Evolutionary conservation across 2,888 invertebrate genomes (phyloP).

Genomic region (Hylaea fasciaria): DNA sequence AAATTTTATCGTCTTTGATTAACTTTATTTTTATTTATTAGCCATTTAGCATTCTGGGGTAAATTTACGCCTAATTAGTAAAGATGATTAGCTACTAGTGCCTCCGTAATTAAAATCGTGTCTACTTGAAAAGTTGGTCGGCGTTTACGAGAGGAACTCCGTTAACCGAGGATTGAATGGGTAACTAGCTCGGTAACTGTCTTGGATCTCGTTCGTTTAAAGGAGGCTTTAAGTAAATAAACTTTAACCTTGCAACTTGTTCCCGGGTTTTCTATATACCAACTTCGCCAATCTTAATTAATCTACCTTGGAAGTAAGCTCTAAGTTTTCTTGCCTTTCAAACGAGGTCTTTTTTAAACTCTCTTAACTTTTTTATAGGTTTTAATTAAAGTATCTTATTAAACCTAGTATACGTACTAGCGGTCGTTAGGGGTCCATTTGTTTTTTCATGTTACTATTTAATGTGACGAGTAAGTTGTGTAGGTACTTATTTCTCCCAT

Average conservation of each 20-base stretch:
- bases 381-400: no score
- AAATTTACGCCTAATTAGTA: no score
- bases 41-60: no score
- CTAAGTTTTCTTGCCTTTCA: neutral
- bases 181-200: slow-evolving; percentile 2
- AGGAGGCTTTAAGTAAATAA: slow-evolving; percentile 1
- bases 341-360: neutral
- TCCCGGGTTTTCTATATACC: slow-evolving; percentile 2
- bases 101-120: no score
- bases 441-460: no score
- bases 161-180: slow-evolving; percentile 6
- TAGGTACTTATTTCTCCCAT: no score
- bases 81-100: no score
- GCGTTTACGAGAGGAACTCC: neutral
- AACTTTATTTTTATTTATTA: neutral
- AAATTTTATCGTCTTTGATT: slow-evolving; percentile 9
- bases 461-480: no score
- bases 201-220: neutral
- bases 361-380: neutral
- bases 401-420: no score
- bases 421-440: no score
- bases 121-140: no score
- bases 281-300: slow-evolving; percentile 19
- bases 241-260: neutral
- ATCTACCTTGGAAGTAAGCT: slow-evolving; percentile 11